A percentile compares a stretch with the other conserved stretches of the same genome.
Evolutionary conservation across 2,113 vertebrate species (phyloP).

Genomic region (Corythornis vintsioides): DNA sequence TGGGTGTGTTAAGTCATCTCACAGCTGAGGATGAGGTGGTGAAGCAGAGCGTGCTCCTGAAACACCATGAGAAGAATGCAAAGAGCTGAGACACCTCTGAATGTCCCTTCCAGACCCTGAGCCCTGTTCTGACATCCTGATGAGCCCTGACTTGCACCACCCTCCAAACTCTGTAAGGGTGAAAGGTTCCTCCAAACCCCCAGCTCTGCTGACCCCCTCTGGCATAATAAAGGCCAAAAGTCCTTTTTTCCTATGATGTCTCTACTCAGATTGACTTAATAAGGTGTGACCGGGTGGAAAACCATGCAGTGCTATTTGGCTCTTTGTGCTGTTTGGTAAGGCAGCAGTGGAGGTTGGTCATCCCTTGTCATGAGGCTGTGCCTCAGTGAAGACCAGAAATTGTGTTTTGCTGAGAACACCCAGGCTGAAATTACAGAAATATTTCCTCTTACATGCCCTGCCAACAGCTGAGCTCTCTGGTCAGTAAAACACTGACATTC

Average conservation of each 20-base stretch:
- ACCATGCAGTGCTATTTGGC: neutral
- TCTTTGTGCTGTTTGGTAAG: neutral
- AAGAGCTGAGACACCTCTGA: neutral
- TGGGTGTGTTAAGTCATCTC: neutral
- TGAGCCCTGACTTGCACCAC: neutral
- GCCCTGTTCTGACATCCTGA: neutral
- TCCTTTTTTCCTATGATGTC: neutral
- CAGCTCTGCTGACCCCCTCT: neutral
- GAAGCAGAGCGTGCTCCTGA: neutral
- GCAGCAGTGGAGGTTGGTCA: neutral
- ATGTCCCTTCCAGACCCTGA: neutral
- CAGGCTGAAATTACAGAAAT: neutral
- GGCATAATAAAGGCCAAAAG: neutral
- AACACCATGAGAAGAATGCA: neutral
- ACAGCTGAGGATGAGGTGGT: neutral
- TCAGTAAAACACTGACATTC: conserved; percentile 20
- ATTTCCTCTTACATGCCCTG: neutral
- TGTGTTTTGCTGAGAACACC: conserved; percentile 6
- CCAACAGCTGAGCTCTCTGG: neutral
- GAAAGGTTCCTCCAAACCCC: neutral
- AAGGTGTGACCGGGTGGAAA: neutral
- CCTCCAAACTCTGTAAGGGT: neutral
- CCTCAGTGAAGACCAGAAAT: neutral
- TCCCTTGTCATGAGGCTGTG: neutral
- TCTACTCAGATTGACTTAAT: neutral